A percentile compares a stretch with the other conserved stretches of the same genome.
Evolutionary conservation across 2,797 vertebrate species (phyloP).

Genomic region (Phyllotis vaccarum): DNA sequence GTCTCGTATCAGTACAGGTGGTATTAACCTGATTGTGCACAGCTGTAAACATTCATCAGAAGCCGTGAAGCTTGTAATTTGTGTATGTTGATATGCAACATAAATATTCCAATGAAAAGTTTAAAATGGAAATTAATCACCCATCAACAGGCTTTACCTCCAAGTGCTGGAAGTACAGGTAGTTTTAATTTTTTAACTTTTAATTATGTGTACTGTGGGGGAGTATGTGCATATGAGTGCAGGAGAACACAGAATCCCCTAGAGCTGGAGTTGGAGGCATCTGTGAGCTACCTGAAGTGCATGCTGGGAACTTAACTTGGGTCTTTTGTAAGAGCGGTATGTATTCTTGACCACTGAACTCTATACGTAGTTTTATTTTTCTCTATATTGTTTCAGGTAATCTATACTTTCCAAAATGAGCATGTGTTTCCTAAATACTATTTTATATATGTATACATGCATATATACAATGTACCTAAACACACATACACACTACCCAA

Average conservation of each 20-base stretch:
- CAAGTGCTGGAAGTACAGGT: not conserved
- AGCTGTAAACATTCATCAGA: not conserved
- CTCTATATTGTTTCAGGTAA: constrained; percentile 29
- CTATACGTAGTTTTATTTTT: not conserved
- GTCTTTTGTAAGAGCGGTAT: not conserved
- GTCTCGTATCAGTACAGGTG: not conserved
- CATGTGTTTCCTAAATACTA: not conserved
- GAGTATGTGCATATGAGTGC: not conserved
- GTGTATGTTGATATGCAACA: not conserved
- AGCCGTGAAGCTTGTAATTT: not conserved
- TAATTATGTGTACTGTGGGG: not conserved
- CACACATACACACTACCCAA: not conserved
- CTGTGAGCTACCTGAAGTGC: not conserved
- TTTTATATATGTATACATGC: not conserved
- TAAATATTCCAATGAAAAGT: not conserved
- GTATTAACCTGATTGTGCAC: not conserved
- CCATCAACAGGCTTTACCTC: not conserved
- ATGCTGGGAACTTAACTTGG: not conserved
- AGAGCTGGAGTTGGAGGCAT: not conserved
- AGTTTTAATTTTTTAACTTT: constrained; percentile 7
- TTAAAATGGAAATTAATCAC: constrained; percentile 56
- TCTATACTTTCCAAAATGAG: not conserved
- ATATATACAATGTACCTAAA: not conserved
- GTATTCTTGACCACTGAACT: not conserved
- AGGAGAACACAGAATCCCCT: not conserved